phyloP scores from a whole-genome alignment of 2,888 invertebrate genomes.

The Hemaris fuciformis region DNA sequence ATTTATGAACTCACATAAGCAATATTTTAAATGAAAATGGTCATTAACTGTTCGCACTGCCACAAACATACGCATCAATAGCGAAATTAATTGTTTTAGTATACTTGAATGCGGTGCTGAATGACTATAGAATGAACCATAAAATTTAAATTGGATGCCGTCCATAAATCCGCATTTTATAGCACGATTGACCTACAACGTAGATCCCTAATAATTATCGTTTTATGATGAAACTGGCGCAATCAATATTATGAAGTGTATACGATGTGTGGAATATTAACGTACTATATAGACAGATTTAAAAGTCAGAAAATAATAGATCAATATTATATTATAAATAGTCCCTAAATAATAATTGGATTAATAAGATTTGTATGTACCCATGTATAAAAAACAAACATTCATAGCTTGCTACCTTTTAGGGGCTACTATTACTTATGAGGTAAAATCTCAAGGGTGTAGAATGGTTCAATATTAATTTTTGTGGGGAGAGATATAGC shows the following conservation, averaged over 20 bases:
- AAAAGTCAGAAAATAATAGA: too few species aligned
- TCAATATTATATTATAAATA: too few species aligned
- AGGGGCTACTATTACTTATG: background rate
- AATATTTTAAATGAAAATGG: background rate
- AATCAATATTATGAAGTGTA: background rate
- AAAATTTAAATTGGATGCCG: background rate
- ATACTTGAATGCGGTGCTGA: background rate
- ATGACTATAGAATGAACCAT: background rate
- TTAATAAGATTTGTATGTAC: background rate
- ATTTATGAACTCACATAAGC: background rate
- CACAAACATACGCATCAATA: conserved; percentile 2
- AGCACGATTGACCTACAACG: background rate
- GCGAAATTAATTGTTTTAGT: background rate
- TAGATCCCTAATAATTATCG: background rate
- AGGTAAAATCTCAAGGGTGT: background rate
- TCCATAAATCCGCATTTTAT: background rate
- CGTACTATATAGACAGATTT: too few species aligned
- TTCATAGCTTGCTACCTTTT: background rate
- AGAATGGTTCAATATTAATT: too few species aligned
- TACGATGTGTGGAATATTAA: background rate
- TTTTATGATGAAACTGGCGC: background rate
- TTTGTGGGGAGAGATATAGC: too few species aligned
- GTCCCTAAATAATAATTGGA: background rate
- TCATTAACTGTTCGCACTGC: background rate
- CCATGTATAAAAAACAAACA: too few species aligned